Percentiles rank a stretch among this genome's conserved stretches.
phyloP scores from a whole-genome alignment of 1,140 invertebrate species.

The Thereuonema tuberculata region DNA sequence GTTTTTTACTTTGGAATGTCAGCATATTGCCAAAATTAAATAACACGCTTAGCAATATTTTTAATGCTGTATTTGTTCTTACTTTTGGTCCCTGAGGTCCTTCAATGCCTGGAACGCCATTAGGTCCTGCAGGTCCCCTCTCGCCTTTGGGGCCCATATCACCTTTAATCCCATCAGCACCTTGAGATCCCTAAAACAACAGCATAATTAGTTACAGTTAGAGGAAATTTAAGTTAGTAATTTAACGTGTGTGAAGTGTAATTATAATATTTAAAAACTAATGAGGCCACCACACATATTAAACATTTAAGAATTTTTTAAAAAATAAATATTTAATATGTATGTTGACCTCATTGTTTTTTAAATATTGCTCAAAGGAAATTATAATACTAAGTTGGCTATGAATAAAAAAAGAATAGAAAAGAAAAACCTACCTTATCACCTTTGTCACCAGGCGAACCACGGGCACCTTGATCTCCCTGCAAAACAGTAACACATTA shows the following conservation, averaged over 20 bases:
- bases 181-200: conserved; percentile 30
- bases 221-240: too few relatives aligned
- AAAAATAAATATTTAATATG: too few relatives aligned
- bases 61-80: not conserved
- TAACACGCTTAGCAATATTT: not conserved
- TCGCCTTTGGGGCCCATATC: conserved; percentile 61
- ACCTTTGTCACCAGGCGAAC: conserved; percentile 48
- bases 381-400: too few relatives aligned
- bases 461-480: conserved; percentile 58
- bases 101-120: conserved; percentile 53
- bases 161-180: conserved; percentile 60
- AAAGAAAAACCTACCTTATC: conserved; percentile 53
- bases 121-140: conserved; percentile 46
- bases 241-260: too few relatives aligned
- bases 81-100: conserved; percentile 72
- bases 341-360: too few relatives aligned
- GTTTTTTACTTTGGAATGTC: not conserved
- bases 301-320: too few relatives aligned
- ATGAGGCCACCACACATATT: too few relatives aligned
- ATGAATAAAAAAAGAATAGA: too few relatives aligned
- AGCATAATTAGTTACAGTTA: not conserved
- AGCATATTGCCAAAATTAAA: not conserved
- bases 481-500: too few relatives aligned
- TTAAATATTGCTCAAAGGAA: too few relatives aligned
- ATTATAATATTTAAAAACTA: too few relatives aligned